These are phyloP conservation scores for Ochropleura leucogaster DNA, from an alignment of 2,888 invertebrate species.

Conservation along the genomic window DNA sequence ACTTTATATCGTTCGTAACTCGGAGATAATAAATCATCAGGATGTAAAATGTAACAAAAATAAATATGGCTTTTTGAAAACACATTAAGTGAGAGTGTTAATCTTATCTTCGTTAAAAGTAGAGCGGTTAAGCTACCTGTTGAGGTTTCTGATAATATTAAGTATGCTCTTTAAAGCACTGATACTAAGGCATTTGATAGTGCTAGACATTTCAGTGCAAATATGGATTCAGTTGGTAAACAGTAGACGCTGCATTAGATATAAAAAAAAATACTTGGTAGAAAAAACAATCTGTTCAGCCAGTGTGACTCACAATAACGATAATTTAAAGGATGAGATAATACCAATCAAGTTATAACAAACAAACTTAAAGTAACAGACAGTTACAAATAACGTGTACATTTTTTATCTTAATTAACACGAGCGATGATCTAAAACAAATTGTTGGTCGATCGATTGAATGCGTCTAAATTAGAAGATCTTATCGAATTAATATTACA, in stretches of 20 bases:
- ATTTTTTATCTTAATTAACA: conserved; percentile 79
- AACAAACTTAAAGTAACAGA: conserved; percentile 46
- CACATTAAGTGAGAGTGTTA: conserved; percentile 12
- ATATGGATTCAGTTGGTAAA: conserved; percentile 3
- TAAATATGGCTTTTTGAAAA: background rate
- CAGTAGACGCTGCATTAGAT: background rate
- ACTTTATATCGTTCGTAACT: conserved; percentile 98
- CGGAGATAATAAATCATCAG: conserved; percentile 65
- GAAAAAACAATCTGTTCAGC: conserved; percentile 17
- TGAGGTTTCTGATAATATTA: conserved; percentile 37
- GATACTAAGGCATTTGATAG: conserved; percentile 30
- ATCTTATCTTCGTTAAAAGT: conserved; percentile 36
- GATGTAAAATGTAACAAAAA: conserved; percentile 18
- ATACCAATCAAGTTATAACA: conserved; percentile 48
- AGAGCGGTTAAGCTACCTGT: conserved; percentile 18
- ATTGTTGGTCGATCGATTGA: conserved; percentile 78
- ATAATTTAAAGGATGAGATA: conserved; percentile 52
- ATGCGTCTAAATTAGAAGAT: conserved; percentile 77
- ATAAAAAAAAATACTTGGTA: conserved; percentile 6
- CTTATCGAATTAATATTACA: conserved; percentile 85
- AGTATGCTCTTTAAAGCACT: conserved; percentile 46
- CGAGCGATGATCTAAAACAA: conserved; percentile 75
- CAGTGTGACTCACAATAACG: conserved; percentile 26
- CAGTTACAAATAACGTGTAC: conserved; percentile 58
- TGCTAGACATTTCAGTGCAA: conserved; percentile 12